Evolutionary conservation across 2,113 vertebrate genomes (phyloP).

Genomic region (Paralichthys olivaceus): DNA sequence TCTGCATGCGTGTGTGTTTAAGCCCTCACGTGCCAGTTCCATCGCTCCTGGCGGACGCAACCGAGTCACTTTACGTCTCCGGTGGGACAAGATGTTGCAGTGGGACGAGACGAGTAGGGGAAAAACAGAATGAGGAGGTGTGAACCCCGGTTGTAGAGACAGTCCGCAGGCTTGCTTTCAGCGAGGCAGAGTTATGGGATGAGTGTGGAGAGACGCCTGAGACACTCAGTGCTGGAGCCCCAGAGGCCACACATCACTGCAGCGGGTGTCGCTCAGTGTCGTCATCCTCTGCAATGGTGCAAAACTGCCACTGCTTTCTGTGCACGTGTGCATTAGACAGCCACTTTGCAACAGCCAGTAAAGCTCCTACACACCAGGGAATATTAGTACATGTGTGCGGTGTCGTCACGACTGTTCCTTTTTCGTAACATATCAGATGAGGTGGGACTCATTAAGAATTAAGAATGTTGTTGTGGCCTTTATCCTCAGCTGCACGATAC

Average conservation of each 20-base stretch:
- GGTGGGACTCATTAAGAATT: too few relatives aligned
- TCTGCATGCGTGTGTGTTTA: conserved; percentile 11
- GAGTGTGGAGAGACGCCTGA: conserved; percentile 35
- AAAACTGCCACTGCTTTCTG: conserved; percentile 7
- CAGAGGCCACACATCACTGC: conserved; percentile 39
- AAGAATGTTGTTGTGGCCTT: too few relatives aligned
- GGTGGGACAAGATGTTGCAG: conserved; percentile 34
- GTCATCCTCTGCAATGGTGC: conserved; percentile 61
- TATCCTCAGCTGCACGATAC: too few relatives aligned
- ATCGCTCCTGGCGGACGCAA: conserved; percentile 44
- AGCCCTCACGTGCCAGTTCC: conserved; percentile 34
- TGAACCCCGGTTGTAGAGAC: conserved; percentile 13
- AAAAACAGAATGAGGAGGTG: background rate
- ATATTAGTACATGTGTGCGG: background rate
- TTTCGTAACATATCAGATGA: background rate
- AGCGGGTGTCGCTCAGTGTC: conserved; percentile 63
- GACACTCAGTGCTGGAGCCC: conserved; percentile 39
- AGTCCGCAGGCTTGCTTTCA: conserved; percentile 45
- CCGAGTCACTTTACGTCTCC: conserved; percentile 47
- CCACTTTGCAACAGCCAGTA: background rate
- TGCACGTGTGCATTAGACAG: conserved; percentile 7
- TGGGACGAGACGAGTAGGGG: background rate
- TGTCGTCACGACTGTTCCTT: too few relatives aligned
- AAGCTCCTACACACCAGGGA: conserved; percentile 1
- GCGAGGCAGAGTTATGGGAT: conserved; percentile 56